phyloP scores from a whole-genome alignment of 2,797 vertebrate species.

The Hyperoplus immaculatus region DNA sequence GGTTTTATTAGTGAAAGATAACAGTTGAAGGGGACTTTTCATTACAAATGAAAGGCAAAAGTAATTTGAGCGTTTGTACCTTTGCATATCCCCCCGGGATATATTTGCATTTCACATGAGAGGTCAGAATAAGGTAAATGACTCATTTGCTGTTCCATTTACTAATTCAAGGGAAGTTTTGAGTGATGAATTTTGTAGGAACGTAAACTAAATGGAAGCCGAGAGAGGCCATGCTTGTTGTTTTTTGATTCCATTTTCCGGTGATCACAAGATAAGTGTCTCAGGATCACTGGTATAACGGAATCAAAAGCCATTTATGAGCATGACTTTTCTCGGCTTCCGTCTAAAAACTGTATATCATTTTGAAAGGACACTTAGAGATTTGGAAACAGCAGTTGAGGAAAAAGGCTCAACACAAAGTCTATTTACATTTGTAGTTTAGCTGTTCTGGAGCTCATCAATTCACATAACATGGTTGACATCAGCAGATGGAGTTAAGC shows the following conservation, averaged over 20 bases:
- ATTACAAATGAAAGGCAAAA: neutral
- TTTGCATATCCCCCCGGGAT: neutral
- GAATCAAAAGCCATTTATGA: too few species aligned
- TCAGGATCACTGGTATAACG: too few species aligned
- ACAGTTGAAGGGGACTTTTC: neutral
- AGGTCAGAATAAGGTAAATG: neutral
- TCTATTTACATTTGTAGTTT: neutral
- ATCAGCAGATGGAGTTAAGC: neutral
- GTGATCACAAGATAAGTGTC: too few species aligned
- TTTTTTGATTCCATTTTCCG: too few species aligned
- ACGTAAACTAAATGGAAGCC: too few species aligned
- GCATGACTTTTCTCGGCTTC: too few species aligned
- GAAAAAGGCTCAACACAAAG: neutral
- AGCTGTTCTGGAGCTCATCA: neutral
- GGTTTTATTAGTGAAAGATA: conserved; percentile 2
- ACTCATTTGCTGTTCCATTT: neutral
- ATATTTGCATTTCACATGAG: neutral
- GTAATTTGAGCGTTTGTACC: neutral
- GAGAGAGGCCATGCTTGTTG: too few species aligned
- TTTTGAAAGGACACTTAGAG: neutral
- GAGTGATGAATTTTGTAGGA: neutral
- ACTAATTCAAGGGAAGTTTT: neutral
- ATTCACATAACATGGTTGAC: neutral
- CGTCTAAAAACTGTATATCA: neutral
- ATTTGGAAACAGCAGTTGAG: neutral